A percentile compares a stretch with the other conserved stretches of the same genome.
phyloP scores from a whole-genome alignment of 2,113 vertebrate species.

The Trogon surrucura region DNA sequence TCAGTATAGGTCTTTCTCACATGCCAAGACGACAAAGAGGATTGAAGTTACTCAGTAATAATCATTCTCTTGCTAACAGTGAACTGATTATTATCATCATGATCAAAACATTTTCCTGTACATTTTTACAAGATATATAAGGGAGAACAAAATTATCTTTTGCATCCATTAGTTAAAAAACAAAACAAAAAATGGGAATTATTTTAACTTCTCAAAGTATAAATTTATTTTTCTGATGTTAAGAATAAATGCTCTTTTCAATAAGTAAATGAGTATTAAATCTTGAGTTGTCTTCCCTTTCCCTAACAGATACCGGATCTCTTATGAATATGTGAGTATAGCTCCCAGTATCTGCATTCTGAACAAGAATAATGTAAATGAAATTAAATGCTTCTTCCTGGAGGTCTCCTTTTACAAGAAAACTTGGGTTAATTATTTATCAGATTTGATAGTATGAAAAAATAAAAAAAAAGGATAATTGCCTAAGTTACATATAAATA shows the following conservation, averaged over 20 bases:
- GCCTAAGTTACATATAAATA: neutral
- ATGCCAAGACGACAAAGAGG: neutral
- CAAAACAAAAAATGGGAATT: neutral
- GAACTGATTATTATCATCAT: neutral
- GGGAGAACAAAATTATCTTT: neutral
- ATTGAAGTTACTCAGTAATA: neutral
- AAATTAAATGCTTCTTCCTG: neutral
- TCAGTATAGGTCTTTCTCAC: neutral
- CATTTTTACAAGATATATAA: neutral
- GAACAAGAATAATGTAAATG: conserved; percentile 18
- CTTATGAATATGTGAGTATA: neutral
- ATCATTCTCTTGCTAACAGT: neutral
- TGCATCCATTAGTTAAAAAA: neutral
- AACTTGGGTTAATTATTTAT: neutral
- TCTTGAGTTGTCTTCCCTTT: conserved; percentile 12
- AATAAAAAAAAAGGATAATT: neutral
- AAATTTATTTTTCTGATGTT: neutral
- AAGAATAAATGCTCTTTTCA: conserved; percentile 35
- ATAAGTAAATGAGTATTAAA: conserved; percentile 28
- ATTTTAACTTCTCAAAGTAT: neutral
- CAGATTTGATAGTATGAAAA: neutral
- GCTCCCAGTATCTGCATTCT: neutral
- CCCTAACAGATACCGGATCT: neutral
- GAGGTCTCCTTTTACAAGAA: neutral
- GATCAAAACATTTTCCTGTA: neutral